Evolutionary conservation across 2,888 invertebrate genomes (phyloP), one percentile per base, ranked within the genome.

Genomic region (Zhuqinia jingwanae): DNA sequence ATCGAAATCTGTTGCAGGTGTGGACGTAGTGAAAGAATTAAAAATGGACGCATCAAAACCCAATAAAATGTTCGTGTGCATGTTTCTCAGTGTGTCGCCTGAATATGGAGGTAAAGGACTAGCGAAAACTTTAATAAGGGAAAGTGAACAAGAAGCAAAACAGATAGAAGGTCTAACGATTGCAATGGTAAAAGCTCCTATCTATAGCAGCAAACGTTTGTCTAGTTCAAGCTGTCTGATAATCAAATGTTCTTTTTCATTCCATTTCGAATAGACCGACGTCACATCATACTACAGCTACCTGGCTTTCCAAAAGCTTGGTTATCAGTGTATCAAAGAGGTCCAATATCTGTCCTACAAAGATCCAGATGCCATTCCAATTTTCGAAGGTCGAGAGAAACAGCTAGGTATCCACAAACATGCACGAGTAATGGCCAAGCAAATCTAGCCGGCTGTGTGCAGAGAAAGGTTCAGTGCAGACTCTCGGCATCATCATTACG

Each of bases 361-460:
- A 45, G 85, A 85, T 50, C 87, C 78, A 8, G 87, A 87, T 17
- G 81, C 81, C 1, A 58, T 80, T 75, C 56, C 79, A 20, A 85
- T 87, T 22, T 87, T 87, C 42, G 63, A 78, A 75, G 79, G 82
- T 27, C 79, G 85, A 2, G 80, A 63, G 15, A 25, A 87, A 22
- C 10, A 85, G 22, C 83, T 87, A 8, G 87, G 87, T 53, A 80
- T 87, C 65, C 87, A 87, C 50, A 85, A 84, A 27, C 85, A 84
- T 50, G 84, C 87, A 11, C 15, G 87, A 20, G 87, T 87, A 0
- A 76, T 87, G 63, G 85, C 27, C 10, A 87, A 87, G 53, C 63
- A 36, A 50, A 20, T 73, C 45, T 73, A 25, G 13, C 47, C 15
- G 10, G 25, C 5, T 11, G 17, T 20, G 11, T 17, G 15, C 6